Conservation (phyloP, 2,797 vertebrate genomes). For the Clarias pachynema region DNA sequence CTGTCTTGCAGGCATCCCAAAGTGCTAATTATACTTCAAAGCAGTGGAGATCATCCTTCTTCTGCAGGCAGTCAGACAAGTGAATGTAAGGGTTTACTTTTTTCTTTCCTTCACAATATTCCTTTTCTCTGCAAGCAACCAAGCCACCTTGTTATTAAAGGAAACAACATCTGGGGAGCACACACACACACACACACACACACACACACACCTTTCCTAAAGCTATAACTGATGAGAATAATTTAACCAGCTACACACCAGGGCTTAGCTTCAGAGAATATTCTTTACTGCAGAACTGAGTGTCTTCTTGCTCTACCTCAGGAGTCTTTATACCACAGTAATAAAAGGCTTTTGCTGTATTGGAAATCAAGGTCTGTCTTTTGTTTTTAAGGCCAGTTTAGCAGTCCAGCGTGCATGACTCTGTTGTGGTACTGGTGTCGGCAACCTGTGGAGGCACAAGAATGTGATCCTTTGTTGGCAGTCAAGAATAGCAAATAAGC, state of each 20-base stretch:
- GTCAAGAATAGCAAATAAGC: conserved; percentile 35
- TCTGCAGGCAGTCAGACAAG: conserved; percentile 35
- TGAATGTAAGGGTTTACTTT: conserved; percentile 38
- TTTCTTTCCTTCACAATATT: conserved; percentile 22
- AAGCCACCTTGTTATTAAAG: conserved; percentile 32
- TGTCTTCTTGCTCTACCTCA: conserved; percentile 23
- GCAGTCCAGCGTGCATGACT: conserved; percentile 8
- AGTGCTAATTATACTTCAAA: conserved; percentile 50
- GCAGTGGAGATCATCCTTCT: conserved; percentile 36
- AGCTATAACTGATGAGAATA: conserved; percentile 40
- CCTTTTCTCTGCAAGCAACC: conserved; percentile 23
- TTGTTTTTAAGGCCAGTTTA: conserved; percentile 48
- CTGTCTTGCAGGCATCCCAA: conserved; percentile 40
- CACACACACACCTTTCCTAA: conserved; percentile 22
- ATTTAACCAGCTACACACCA: conserved; percentile 13
- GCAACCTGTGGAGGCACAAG: conserved; percentile 8
- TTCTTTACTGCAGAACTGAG: conserved; percentile 18
- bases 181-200: not conserved
- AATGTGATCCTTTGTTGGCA: conserved; percentile 9
- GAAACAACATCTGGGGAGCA: conserved; percentile 36
- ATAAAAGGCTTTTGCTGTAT: conserved; percentile 28
- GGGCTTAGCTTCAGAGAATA: not conserved
- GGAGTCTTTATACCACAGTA: conserved; percentile 43
- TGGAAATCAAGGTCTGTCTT: conserved; percentile 38
- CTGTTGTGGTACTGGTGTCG: not conserved